Evolutionary conservation across 1,140 invertebrate genomes (phyloP), one percentile per base, ranked within the genome.

Genomic region (Mylabris phalerata): DNA sequence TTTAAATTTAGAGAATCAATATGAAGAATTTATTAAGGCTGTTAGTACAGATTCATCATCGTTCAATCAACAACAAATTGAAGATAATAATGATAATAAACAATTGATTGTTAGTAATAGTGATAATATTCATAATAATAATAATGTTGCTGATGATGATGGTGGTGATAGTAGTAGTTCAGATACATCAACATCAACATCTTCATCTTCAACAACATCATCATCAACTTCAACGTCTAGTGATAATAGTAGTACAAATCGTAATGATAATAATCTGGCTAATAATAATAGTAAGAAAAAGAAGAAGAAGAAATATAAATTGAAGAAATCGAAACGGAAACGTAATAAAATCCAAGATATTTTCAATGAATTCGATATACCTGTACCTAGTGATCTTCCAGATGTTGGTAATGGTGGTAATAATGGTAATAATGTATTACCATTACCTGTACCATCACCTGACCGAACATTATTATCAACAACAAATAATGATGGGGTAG

Each of bases 21-120:
- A 74, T 47, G 67, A 72, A 51, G 67, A 73, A 55, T 73, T 73
- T 56, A 65, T 74, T 55, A 67, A 67, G 42, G 67, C 69, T n/a
- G 67, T 71, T 7, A 61, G 47, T 38, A 32, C 52, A 13, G 55
- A 57, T 38, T 55, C 62, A 32, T 25, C 57, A 5, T 42, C 43
- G 7, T 25, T 54, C 0, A 49, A 48, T 26, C 50, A 57, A 45
- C 39, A 32, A n/a, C 24, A 45, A 55, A 59, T 45, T 47, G n/a
- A 59, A 4, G 52, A 47, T 7, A 49, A 40, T 11, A 54, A 45
- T 32, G 32, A 43, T 43, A 10, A 19, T 47, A 3, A 39, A 13
- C 10, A 45, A 46, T 11, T 3, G 47, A 48, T 38, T 4, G 10
- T 13, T 13, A 9, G 19, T 19, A 19, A 19, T 19, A 19, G 19